A percentile compares a stretch with the other conserved stretches of the same genome.
phyloP scores from a whole-genome alignment of 2,797 vertebrate genomes.

The Notamacropus eugenii region DNA sequence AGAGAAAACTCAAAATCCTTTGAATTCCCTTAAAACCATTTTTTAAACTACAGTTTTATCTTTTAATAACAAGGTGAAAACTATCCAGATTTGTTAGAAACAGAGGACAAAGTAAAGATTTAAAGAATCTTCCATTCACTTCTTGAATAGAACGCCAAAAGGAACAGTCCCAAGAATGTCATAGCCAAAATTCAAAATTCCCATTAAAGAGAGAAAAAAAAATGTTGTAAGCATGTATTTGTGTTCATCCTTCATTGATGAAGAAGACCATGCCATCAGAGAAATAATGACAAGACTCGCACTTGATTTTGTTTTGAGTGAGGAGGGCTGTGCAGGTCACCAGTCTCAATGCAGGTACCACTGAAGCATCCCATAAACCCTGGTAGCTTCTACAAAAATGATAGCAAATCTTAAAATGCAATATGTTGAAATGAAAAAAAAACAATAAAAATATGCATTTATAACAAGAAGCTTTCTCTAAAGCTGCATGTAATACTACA shows the following conservation, averaged over 20 bases:
- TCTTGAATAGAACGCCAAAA: background rate
- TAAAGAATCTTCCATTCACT: too few species aligned
- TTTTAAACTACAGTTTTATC: background rate
- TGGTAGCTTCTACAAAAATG: background rate
- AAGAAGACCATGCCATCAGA: too few species aligned
- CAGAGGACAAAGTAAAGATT: too few species aligned
- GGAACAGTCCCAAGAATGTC: background rate
- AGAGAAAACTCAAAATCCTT: background rate
- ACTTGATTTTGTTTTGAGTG: too few species aligned
- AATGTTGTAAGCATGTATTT: background rate
- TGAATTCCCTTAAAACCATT: background rate
- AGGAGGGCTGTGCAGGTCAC: too few species aligned
- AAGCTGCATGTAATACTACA: background rate
- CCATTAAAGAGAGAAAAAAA: background rate
- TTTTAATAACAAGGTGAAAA: background rate
- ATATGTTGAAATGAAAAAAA: too few species aligned
- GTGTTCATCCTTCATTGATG: too few species aligned
- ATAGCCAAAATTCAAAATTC: background rate
- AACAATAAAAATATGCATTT: too few species aligned
- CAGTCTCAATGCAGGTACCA: background rate
- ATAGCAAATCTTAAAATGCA: background rate
- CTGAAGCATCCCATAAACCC: background rate
- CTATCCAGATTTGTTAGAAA: background rate
- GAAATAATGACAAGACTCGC: too few species aligned
- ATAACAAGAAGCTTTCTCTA: background rate